Evolutionary conservation across 2,797 vertebrate genomes (phyloP).

Genomic region (Lepus townsendii): DNA sequence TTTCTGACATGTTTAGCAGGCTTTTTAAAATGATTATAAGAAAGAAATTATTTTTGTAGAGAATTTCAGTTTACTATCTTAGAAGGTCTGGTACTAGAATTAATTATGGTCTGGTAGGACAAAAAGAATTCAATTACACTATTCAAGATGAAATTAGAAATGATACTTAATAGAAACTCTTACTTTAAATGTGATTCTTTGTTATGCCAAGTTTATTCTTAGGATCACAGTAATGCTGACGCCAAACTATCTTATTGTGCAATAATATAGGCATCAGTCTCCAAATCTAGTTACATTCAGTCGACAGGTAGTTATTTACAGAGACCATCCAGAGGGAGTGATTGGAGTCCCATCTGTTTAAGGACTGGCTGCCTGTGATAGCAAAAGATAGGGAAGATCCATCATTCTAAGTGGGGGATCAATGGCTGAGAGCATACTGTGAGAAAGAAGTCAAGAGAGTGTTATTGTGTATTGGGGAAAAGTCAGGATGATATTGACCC

Average conservation of each 20-base stretch:
- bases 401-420: slow-evolving; percentile 79
- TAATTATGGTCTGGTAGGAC: background rate
- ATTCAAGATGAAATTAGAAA: slow-evolving; percentile 60
- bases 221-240: slow-evolving; percentile 26
- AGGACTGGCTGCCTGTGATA: slow-evolving; percentile 68
- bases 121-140: background rate
- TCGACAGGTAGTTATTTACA: slow-evolving; percentile 75
- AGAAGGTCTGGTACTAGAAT: background rate
- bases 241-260: slow-evolving; percentile 45
- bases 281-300: slow-evolving; percentile 73
- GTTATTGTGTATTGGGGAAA: slow-evolving; percentile 75
- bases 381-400: slow-evolving; percentile 72
- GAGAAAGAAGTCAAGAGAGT: slow-evolving; percentile 63
- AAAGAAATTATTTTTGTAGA: slow-evolving; percentile 1
- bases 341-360: slow-evolving; percentile 76
- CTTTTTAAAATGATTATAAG: background rate
- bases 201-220: slow-evolving; percentile 32
- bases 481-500: slow-evolving; percentile 74
- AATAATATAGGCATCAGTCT: slow-evolving; percentile 70
- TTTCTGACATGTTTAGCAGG: background rate
- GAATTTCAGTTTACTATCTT: background rate
- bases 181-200: slow-evolving; percentile 21
- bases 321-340: slow-evolving; percentile 62
- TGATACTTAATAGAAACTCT: background rate
- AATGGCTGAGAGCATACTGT: slow-evolving; percentile 65